phyloP scores from a whole-genome alignment of 2,888 invertebrate genomes.

The Thereva nobilitata region DNA sequence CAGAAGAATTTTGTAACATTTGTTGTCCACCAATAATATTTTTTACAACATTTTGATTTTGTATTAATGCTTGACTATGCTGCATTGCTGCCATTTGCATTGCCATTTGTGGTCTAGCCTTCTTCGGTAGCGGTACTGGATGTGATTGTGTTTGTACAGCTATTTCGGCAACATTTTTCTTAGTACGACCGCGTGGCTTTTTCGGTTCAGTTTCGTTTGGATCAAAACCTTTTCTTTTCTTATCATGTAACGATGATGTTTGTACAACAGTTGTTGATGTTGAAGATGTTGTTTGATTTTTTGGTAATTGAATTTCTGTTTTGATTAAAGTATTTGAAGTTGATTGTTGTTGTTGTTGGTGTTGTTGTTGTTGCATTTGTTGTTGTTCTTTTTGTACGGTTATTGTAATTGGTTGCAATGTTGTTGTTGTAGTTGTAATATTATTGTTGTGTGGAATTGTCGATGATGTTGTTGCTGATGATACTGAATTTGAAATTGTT shows the following conservation, averaged over 20 bases:
- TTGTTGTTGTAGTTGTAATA: too few relatives aligned
- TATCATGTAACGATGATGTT: conserved; percentile 12
- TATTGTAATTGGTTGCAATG: too few relatives aligned
- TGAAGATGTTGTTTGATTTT: not conserved
- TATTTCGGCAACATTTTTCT: conserved; percentile 1
- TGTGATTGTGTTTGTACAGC: conserved; percentile 38
- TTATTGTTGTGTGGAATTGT: too few relatives aligned
- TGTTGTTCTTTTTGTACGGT: too few relatives aligned
- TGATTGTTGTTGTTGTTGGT: conserved; percentile 9
- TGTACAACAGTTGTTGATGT: conserved; percentile 3
- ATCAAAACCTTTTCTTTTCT: conserved; percentile 16
- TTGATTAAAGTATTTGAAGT: not conserved
- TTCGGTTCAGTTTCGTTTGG: conserved; percentile 18
- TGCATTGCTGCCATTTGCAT: conserved; percentile 54
- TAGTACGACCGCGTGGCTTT: conserved; percentile 10
- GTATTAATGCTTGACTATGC: conserved; percentile 24
- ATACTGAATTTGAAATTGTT: not conserved
- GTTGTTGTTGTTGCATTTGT: too few relatives aligned
- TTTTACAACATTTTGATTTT: too few relatives aligned
- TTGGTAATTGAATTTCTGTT: too few relatives aligned
- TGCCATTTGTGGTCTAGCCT: conserved; percentile 56
- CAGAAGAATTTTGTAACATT: too few relatives aligned
- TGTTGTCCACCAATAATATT: too few relatives aligned
- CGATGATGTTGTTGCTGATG: too few relatives aligned
- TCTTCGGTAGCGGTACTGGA: conserved; percentile 50